phyloP scores from a whole-genome alignment of 2,797 vertebrate species.

The Bradypodion ventrale region DNA sequence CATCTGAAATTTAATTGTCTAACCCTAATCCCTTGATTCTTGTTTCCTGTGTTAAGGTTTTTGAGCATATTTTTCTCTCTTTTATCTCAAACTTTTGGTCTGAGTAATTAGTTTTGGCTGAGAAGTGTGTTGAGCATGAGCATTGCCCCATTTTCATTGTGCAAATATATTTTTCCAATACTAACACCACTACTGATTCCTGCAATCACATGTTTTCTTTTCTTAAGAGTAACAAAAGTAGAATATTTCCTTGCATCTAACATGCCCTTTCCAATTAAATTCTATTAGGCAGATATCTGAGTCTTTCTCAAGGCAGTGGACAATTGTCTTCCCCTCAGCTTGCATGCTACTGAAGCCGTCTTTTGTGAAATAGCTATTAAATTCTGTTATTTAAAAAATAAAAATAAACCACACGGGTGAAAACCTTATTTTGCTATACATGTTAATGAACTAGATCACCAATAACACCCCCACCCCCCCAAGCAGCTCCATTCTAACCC shows the following conservation, averaged over 20 bases:
- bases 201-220: constrained; percentile 13
- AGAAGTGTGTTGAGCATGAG: too few species aligned
- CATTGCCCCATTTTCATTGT: too few species aligned
- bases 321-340: constrained; percentile 39
- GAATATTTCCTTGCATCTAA: constrained; percentile 37
- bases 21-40: too few species aligned
- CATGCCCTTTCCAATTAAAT: constrained; percentile 24
- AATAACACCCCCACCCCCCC: constrained; percentile 78
- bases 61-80: too few species aligned
- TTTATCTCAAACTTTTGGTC: too few species aligned
- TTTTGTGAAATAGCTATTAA: constrained; percentile 52
- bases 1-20: too few species aligned
- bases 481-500: constrained; percentile 80
- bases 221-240: constrained; percentile 37
- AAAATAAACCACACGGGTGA: constrained; percentile 65
- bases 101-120: too few species aligned
- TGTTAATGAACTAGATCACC: constrained; percentile 80
- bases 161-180: too few species aligned
- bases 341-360: constrained; percentile 50
- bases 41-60: too few species aligned
- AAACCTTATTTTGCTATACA: constrained; percentile 75
- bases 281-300: neutral
- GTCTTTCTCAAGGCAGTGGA: neutral
- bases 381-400: constrained; percentile 59
- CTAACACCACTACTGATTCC: constrained; percentile 45